Conservation (phyloP, 2,797 vertebrate species). For the Cossypha caffra region DNA sequence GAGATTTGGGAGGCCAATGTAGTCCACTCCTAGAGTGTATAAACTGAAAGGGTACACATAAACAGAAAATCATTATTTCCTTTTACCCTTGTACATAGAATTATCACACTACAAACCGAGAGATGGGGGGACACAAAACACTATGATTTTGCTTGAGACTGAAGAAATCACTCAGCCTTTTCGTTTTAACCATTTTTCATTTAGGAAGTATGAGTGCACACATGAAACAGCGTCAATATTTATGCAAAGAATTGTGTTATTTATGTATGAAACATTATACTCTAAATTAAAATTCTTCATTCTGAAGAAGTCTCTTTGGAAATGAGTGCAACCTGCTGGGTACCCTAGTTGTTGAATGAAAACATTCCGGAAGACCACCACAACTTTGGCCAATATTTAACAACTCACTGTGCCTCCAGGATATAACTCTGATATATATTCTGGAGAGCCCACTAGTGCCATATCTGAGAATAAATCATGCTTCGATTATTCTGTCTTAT, state of each 20-base stretch:
- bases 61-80: neutral
- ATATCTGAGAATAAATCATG: slow-evolving; percentile 6
- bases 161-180: neutral
- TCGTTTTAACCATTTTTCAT: neutral
- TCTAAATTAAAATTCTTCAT: neutral
- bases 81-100: neutral
- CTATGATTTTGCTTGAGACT: neutral
- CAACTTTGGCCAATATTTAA: neutral
- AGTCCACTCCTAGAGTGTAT: neutral
- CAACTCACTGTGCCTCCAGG: neutral
- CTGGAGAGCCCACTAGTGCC: neutral
- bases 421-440: neutral
- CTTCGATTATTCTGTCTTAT: neutral
- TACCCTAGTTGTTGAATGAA: neutral
- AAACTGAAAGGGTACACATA: neutral
- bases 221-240: neutral
- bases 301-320: neutral
- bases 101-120: slow-evolving; percentile 32
- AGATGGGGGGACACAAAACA: slow-evolving; percentile 20
- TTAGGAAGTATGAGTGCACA: neutral
- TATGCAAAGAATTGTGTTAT: neutral
- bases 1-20: neutral
- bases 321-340: neutral
- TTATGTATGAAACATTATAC: neutral
- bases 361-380: neutral